A percentile compares a stretch with the other conserved stretches of the same genome.
Conservation (phyloP, 2,113 vertebrate species). For the Papio anubis region DNA sequence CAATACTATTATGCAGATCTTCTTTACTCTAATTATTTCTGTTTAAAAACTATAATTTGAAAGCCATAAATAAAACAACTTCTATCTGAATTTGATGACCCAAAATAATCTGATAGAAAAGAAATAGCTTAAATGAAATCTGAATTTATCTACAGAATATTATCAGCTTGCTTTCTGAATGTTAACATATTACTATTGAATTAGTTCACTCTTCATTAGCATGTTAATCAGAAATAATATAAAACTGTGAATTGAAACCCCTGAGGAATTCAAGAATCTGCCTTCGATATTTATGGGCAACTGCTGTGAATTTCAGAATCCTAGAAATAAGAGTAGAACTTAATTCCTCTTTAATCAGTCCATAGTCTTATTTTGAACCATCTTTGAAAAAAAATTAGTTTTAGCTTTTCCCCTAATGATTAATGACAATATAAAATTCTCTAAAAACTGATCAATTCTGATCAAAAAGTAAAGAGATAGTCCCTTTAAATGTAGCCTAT, state of each 20-base stretch:
- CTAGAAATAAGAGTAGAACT: background rate
- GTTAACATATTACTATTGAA: conserved; percentile 47
- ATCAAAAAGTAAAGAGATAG: background rate
- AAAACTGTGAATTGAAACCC: background rate
- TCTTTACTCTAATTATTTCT: background rate
- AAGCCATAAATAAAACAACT: background rate
- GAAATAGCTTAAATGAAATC: conserved; percentile 36
- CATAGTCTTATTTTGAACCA: background rate
- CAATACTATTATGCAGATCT: background rate
- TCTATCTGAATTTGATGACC: background rate
- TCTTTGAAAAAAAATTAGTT: background rate
- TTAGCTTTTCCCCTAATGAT: background rate
- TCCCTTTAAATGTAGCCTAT: background rate
- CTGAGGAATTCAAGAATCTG: conserved; percentile 8
- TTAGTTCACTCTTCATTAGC: conserved; percentile 32
- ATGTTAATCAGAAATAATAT: conserved; percentile 53
- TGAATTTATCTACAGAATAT: conserved; percentile 14
- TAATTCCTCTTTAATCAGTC: background rate
- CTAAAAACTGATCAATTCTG: background rate
- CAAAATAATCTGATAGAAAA: conserved; percentile 38
- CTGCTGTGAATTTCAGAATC: background rate
- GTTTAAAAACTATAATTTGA: conserved; percentile 30
- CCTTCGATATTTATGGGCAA: conserved; percentile 38
- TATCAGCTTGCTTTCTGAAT: conserved; percentile 31
- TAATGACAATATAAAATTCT: background rate